Percentiles rank a stretch among this genome's conserved stretches.
phyloP scores from a whole-genome alignment of 1,140 invertebrate species.

The Aphelinus atriplicis region DNA sequence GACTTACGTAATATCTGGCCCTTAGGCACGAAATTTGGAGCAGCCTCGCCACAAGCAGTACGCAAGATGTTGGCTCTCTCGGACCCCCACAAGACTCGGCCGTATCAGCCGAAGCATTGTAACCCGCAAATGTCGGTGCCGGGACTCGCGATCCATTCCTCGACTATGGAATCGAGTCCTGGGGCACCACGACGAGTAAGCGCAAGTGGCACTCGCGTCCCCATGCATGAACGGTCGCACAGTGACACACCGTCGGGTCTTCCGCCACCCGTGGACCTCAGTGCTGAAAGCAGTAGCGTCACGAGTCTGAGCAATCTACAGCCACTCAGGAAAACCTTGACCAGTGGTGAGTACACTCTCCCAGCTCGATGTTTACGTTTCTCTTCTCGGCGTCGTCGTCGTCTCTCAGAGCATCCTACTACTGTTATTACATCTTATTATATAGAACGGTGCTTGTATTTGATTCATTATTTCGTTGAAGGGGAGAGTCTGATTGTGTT shows the following conservation, averaged over 20 bases:
- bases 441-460: constrained; percentile 14
- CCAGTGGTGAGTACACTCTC: constrained; percentile 73
- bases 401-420: constrained; percentile 27
- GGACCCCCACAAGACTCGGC: constrained; percentile 86
- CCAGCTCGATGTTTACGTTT: no score
- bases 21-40: constrained; percentile 78
- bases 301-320: constrained; percentile 88
- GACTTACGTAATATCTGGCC: no score
- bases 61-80: constrained; percentile 91
- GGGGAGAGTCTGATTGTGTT: background rate
- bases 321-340: constrained; percentile 85
- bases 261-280: constrained; percentile 88
- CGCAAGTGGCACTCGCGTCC: constrained; percentile 66
- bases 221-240: constrained; percentile 86
- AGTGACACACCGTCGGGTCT: constrained; percentile 85
- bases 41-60: constrained; percentile 94
- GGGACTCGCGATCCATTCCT: constrained; percentile 61
- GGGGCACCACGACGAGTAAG: constrained; percentile 75
- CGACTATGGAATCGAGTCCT: constrained; percentile 70
- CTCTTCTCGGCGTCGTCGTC: constrained; percentile 25
- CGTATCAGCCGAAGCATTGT: constrained; percentile 81
- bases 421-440: constrained; percentile 23
- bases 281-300: constrained; percentile 94
- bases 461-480: background rate
- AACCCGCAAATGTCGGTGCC: constrained; percentile 63